These are phyloP conservation scores for Pristionchus arcanus DNA, from an alignment of 2,888 invertebrate genomes.

Conservation along the genomic window DNA sequence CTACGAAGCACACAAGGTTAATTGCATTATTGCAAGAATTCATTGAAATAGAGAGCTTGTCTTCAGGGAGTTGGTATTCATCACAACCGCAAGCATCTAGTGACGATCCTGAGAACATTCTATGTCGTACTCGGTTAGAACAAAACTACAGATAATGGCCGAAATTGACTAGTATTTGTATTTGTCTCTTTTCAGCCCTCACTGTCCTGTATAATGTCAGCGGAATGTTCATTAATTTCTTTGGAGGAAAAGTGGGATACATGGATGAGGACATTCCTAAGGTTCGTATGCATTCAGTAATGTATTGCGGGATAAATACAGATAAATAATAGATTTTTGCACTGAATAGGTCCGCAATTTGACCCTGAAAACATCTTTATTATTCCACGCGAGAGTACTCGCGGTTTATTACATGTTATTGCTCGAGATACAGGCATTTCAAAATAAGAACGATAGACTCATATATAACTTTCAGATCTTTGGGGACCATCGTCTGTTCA, in stretches of 20 bases:
- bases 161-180: no score
- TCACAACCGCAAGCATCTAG: not conserved
- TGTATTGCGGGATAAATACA: not conserved
- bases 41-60: not conserved
- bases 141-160: not conserved
- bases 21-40: not conserved
- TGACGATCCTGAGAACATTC: not conserved
- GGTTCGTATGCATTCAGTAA: not conserved
- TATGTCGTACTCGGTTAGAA: conserved; percentile 25
- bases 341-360: not conserved
- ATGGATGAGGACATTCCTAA: conserved; percentile 7
- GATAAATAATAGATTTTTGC: not conserved
- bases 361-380: not conserved
- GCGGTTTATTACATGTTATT: not conserved
- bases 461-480: not conserved
- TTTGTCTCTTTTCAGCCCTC: not conserved
- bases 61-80: conserved; percentile 44
- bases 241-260: not conserved
- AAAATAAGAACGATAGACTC: not conserved
- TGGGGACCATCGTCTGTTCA: conserved; percentile 6
- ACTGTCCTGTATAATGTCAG: not conserved
- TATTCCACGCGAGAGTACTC: not conserved
- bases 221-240: not conserved
- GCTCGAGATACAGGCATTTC: not conserved
- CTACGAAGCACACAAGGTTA: conserved; percentile 18